Conservation (phyloP, 2,113 vertebrate species). For the Desmodus rotundus region DNA sequence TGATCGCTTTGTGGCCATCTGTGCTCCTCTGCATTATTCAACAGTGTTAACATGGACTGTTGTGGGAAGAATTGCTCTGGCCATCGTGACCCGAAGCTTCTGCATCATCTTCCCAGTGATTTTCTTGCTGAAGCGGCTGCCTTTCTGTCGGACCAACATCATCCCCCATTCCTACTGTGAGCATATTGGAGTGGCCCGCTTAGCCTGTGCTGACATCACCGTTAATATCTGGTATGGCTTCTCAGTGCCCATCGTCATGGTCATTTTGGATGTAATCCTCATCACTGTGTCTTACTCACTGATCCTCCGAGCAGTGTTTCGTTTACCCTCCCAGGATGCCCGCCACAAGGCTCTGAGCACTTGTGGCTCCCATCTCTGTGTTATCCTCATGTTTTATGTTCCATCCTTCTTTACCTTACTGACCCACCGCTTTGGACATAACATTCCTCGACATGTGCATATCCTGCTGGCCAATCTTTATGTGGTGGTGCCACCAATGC, state of each 20-base stretch:
- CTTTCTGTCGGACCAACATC: constrained; percentile 52
- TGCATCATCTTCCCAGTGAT: constrained; percentile 54
- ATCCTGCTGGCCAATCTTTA: constrained; percentile 66
- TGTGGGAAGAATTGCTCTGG: constrained; percentile 38
- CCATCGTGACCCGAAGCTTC: constrained; percentile 44
- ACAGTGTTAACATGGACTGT: constrained; percentile 26
- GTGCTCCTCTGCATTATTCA: constrained; percentile 49
- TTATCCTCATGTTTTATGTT: constrained; percentile 72
- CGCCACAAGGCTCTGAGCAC: constrained; percentile 65
- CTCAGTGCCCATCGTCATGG: constrained; percentile 53
- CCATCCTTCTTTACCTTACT: constrained; percentile 68
- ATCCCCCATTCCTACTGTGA: constrained; percentile 61
- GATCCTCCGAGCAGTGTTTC: constrained; percentile 44
- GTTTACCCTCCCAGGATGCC: constrained; percentile 57
- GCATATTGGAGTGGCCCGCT: constrained; percentile 57
- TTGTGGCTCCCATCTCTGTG: constrained; percentile 69
- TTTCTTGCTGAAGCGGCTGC: constrained; percentile 51
- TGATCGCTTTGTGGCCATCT: constrained; percentile 69
- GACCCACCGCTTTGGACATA: constrained; percentile 58
- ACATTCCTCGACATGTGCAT: constrained; percentile 61
- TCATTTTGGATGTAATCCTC: constrained; percentile 56
- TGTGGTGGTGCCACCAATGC: constrained; percentile 63
- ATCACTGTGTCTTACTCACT: constrained; percentile 47
- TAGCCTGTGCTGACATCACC: constrained; percentile 59
- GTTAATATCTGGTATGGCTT: constrained; percentile 65